Evolutionary conservation across 2,888 invertebrate genomes (phyloP).

Genomic region (Eilema depressum): DNA sequence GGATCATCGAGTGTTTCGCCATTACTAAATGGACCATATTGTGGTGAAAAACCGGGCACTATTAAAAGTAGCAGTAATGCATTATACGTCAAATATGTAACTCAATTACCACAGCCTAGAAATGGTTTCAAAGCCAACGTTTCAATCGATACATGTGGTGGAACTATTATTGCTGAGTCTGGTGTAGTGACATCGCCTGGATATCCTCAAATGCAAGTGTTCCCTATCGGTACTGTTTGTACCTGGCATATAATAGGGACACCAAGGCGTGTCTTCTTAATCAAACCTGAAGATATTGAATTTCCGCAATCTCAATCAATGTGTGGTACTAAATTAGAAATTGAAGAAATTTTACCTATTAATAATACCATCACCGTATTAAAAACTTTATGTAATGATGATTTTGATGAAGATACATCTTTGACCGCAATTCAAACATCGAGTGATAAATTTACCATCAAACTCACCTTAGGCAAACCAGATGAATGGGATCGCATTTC

Average conservation of each 20-base stretch:
- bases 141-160: slow-evolving; percentile 88
- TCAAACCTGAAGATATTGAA: slow-evolving; percentile 63
- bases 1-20: slow-evolving; percentile 91
- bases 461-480: slow-evolving; percentile 67
- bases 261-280: slow-evolving; percentile 57
- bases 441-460: slow-evolving; percentile 69
- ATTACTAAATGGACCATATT: slow-evolving; percentile 82
- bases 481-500: slow-evolving; percentile 64
- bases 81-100: slow-evolving; percentile 90
- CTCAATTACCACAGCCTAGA: slow-evolving; percentile 89
- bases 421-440: slow-evolving; percentile 63
- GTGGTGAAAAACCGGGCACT: slow-evolving; percentile 88
- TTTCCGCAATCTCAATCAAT: slow-evolving; percentile 64
- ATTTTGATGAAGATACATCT: slow-evolving; percentile 35
- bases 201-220: slow-evolving; percentile 86
- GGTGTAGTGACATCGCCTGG: slow-evolving; percentile 90
- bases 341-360: slow-evolving; percentile 66
- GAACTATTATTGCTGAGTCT: slow-evolving; percentile 87
- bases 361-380: slow-evolving; percentile 65
- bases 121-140: slow-evolving; percentile 92
- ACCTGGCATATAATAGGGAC: slow-evolving; percentile 89
- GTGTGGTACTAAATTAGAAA: slow-evolving; percentile 72
- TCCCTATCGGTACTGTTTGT: slow-evolving; percentile 88
- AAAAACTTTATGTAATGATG: slow-evolving; percentile 64
- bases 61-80: slow-evolving; percentile 89